phyloP scores from a whole-genome alignment of 2,888 invertebrate species.

The Seira musarum region DNA sequence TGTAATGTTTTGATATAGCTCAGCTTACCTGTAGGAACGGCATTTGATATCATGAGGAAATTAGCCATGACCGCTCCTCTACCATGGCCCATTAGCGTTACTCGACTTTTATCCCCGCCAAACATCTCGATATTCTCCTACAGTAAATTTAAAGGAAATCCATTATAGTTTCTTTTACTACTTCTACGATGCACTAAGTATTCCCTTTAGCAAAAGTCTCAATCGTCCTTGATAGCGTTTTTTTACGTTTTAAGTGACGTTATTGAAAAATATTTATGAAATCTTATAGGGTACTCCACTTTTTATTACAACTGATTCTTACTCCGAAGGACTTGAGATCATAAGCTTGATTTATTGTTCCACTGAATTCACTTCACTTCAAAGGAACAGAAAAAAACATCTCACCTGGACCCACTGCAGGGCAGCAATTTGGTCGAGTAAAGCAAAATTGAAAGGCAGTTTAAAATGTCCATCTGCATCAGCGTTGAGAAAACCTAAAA shows the following conservation, averaged over 20 bases:
- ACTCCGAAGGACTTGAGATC: no score
- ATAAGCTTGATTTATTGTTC: no score
- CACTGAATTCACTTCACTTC: no score
- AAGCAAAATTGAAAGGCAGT: slow-evolving; percentile 59
- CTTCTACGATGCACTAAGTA: no score
- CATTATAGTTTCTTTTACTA: no score
- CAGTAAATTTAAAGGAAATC: not conserved
- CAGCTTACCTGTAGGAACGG: slow-evolving; percentile 89
- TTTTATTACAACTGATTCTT: no score
- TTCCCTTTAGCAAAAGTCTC: no score
- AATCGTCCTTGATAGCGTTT: no score
- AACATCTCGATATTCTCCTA: slow-evolving; percentile 96
- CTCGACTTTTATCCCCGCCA: slow-evolving; percentile 93
- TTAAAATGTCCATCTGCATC: slow-evolving; percentile 61
- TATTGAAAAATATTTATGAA: no score
- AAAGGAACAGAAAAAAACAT: not conserved
- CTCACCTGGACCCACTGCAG: slow-evolving; percentile 60
- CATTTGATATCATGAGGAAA: slow-evolving; percentile 93
- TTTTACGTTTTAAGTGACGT: no score
- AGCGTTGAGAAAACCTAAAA: slow-evolving; percentile 49
- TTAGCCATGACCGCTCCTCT: slow-evolving; percentile 97
- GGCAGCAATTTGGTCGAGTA: slow-evolving; percentile 59
- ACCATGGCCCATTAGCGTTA: slow-evolving; percentile 95
- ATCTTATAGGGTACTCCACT: no score
- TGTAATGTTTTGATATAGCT: not conserved